Conservation (phyloP, 2,113 vertebrate genomes). For the Gyps fulvus region DNA sequence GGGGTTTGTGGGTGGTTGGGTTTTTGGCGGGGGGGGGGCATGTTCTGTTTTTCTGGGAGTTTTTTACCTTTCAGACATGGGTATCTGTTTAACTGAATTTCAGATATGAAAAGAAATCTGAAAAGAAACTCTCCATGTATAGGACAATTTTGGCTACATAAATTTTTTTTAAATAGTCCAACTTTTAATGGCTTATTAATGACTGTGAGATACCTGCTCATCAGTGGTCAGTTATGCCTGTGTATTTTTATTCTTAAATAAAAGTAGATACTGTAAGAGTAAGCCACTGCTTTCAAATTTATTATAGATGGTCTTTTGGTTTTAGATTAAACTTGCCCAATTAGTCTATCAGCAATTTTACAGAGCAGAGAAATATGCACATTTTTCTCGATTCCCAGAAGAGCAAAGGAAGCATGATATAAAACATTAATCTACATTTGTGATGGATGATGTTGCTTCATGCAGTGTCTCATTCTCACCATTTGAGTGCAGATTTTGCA, state of each 20-base stretch:
- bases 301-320: not conserved
- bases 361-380: not conserved
- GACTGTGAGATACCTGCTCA: not conserved
- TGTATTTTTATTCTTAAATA: not conserved
- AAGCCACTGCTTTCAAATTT: not conserved
- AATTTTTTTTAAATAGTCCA: not conserved
- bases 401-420: not conserved
- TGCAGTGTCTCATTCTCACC: not conserved
- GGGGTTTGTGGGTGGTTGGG: not conserved
- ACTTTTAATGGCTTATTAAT: not conserved
- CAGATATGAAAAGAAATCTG: not conserved
- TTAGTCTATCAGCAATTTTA: slow-evolving; percentile 12
- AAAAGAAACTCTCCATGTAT: not conserved
- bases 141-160: not conserved
- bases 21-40: not conserved
- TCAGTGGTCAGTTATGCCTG: not conserved
- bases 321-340: not conserved
- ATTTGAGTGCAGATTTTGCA: not conserved
- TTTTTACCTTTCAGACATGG: not conserved
- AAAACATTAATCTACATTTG: not conserved
- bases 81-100: not conserved
- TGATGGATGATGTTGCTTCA: not conserved
- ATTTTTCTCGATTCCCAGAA: not conserved
- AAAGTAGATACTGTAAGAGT: not conserved
- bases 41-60: not conserved